Evolutionary conservation across 2,888 invertebrate species (phyloP).

Genomic region (Polietes domitor): DNA sequence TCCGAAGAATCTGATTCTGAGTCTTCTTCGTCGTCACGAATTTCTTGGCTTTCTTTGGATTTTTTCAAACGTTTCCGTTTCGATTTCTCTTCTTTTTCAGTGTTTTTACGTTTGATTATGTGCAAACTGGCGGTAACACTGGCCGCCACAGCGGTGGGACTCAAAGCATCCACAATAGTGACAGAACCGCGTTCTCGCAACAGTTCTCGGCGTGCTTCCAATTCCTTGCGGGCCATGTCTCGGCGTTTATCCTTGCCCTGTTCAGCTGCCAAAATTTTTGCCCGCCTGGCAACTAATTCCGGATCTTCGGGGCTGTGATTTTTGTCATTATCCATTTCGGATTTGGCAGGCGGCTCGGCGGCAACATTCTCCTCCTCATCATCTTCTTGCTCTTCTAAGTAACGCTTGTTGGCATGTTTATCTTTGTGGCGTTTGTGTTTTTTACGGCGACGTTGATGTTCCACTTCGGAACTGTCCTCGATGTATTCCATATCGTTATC

Average conservation of each 20-base stretch:
- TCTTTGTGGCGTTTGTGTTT: slow-evolving; percentile 75
- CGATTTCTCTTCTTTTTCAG: slow-evolving; percentile 68
- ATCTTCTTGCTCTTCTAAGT: slow-evolving; percentile 69
- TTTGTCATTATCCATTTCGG: slow-evolving; percentile 53
- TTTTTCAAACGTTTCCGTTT: slow-evolving; percentile 71
- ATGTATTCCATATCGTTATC: slow-evolving; percentile 79
- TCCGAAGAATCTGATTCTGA: slow-evolving; percentile 77
- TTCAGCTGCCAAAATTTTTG: slow-evolving; percentile 87
- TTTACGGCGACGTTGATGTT: slow-evolving; percentile 70
- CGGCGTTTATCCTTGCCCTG: slow-evolving; percentile 89
- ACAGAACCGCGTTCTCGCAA: slow-evolving; percentile 72
- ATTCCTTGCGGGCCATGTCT: slow-evolving; percentile 87
- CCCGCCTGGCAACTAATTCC: slow-evolving; percentile 84
- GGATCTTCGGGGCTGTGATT: slow-evolving; percentile 78
- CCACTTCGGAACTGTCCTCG: slow-evolving; percentile 78
- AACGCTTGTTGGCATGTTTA: slow-evolving; percentile 67
- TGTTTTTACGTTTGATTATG: slow-evolving; percentile 73
- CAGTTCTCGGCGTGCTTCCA: slow-evolving; percentile 86
- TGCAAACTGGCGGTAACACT: slow-evolving; percentile 77
- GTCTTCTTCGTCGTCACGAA: slow-evolving; percentile 70
- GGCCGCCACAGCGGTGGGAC: slow-evolving; percentile 77
- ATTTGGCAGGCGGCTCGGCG: not conserved
- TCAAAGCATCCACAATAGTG: slow-evolving; percentile 71
- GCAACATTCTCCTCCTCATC: slow-evolving; percentile 15
- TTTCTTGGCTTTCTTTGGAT: slow-evolving; percentile 58